These are phyloP conservation scores for Hucho hucho DNA, from an alignment of 2,113 vertebrate genomes.

Conservation along the genomic window DNA sequence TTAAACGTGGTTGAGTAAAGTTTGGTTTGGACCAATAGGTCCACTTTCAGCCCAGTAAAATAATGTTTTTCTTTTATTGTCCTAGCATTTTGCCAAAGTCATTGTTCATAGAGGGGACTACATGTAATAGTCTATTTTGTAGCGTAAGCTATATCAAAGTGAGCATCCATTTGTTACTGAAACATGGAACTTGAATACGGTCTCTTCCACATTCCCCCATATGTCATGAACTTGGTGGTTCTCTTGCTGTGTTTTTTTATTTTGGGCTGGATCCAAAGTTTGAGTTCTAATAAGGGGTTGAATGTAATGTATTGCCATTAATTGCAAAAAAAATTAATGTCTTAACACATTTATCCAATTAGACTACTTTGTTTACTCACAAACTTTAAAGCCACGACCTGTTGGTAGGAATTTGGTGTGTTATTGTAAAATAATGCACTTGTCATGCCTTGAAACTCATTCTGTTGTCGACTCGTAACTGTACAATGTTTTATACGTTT, in stretches of 20 bases:
- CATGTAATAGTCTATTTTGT: neutral
- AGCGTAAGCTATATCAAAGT: neutral
- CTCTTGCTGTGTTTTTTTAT: neutral
- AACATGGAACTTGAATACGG: neutral
- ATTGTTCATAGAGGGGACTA: neutral
- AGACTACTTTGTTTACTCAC: conserved; percentile 31
- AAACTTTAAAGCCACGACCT: conserved; percentile 25
- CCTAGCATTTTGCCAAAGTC: conserved; percentile 31
- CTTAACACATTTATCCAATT: too few species aligned
- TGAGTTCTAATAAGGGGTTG: conserved; percentile 5
- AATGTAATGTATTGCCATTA: conserved; percentile 18
- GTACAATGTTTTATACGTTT: neutral
- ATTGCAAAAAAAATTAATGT: conserved; percentile 17
- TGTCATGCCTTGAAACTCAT: conserved; percentile 36
- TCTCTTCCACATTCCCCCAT: conserved; percentile 6
- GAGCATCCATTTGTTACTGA: neutral
- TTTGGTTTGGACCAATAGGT: neutral
- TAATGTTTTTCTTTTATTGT: too few species aligned
- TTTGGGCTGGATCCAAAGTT: conserved; percentile 43
- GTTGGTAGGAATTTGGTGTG: conserved; percentile 19
- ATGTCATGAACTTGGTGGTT: neutral
- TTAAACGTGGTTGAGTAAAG: too few species aligned
- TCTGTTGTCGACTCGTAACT: conserved; percentile 12
- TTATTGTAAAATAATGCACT: conserved; percentile 12
- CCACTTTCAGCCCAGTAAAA: neutral